Evolutionary conservation across 2,113 vertebrate species (phyloP).

Genomic region (Isichthys henryi): DNA sequence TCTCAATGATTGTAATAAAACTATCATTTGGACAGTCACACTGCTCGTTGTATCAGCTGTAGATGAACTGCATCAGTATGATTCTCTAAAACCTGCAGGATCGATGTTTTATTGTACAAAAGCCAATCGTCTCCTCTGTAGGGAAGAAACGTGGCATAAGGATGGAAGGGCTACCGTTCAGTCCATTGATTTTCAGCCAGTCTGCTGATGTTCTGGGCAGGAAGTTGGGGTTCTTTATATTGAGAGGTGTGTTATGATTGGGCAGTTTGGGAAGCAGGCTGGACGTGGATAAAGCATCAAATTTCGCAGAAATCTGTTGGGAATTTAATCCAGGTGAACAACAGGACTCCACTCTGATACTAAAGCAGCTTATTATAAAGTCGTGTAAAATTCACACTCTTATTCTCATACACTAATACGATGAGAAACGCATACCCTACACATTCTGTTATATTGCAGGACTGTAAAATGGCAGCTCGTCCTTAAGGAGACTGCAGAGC

Average conservation of each 20-base stretch:
- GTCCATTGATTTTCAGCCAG: constrained; percentile 66
- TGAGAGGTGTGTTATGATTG: constrained; percentile 48
- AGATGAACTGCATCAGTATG: too few relatives aligned
- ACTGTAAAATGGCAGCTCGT: not conserved
- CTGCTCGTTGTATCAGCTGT: too few relatives aligned
- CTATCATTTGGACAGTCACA: too few relatives aligned
- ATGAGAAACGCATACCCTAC: not conserved
- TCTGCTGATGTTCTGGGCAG: constrained; percentile 59
- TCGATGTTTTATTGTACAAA: not conserved
- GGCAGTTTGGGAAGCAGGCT: constrained; percentile 41
- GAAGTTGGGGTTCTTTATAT: constrained; percentile 50
- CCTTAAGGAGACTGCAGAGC: not conserved
- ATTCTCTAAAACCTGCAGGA: not conserved
- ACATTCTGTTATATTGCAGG: not conserved
- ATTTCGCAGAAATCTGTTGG: constrained; percentile 63
- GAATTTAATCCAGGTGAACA: constrained; percentile 22
- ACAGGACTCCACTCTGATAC: not conserved
- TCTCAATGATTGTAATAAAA: not conserved
- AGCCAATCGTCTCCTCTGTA: not conserved
- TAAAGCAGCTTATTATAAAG: not conserved
- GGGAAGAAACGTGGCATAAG: not conserved
- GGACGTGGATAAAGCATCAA: constrained; percentile 32
- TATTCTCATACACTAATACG: not conserved
- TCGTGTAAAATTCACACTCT: not conserved
- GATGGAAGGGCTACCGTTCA: constrained; percentile 61